A percentile compares a stretch with the other conserved stretches of the same genome.
phyloP scores from a whole-genome alignment of 1,140 invertebrate species.

The Cherax quadricarinatus region DNA sequence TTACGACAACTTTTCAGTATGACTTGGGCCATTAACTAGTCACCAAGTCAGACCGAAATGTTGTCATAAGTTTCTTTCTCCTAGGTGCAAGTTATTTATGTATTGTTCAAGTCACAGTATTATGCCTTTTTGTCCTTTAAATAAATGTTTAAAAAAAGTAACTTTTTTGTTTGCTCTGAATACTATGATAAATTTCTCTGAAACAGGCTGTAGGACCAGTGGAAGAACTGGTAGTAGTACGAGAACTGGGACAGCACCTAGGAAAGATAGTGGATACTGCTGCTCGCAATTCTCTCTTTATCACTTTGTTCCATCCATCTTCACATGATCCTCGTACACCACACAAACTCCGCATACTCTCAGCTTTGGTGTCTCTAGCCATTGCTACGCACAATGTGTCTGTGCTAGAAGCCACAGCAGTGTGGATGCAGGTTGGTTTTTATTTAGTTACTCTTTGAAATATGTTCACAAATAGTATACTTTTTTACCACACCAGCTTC shows the following conservation, averaged over 20 bases:
- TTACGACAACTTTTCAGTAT: neutral
- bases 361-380: constrained; percentile 55
- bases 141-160: too few species aligned
- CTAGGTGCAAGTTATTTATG: too few species aligned
- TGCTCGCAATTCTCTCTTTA: constrained; percentile 56
- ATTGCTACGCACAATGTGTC: constrained; percentile 62
- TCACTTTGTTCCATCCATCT: constrained; percentile 59
- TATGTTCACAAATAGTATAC: neutral
- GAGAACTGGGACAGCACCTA: constrained; percentile 47
- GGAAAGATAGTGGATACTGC: constrained; percentile 54
- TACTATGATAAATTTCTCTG: neutral
- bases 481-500: too few species aligned
- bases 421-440: constrained; percentile 62
- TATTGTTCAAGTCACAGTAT: too few species aligned
- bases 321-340: constrained; percentile 55
- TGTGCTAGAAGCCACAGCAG: constrained; percentile 59
- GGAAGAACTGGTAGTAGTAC: constrained; percentile 55
- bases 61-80: too few species aligned
- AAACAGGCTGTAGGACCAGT: constrained; percentile 55
- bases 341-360: constrained; percentile 56
- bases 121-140: too few species aligned
- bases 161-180: too few species aligned
- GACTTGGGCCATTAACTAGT: too few species aligned
- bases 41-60: too few species aligned
- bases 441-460: neutral